A percentile compares a stretch with the other conserved stretches of the same genome.
These are phyloP conservation scores for Polymixis flavicincta DNA, from an alignment of 2,888 invertebrate species.

Conservation along the genomic window DNA sequence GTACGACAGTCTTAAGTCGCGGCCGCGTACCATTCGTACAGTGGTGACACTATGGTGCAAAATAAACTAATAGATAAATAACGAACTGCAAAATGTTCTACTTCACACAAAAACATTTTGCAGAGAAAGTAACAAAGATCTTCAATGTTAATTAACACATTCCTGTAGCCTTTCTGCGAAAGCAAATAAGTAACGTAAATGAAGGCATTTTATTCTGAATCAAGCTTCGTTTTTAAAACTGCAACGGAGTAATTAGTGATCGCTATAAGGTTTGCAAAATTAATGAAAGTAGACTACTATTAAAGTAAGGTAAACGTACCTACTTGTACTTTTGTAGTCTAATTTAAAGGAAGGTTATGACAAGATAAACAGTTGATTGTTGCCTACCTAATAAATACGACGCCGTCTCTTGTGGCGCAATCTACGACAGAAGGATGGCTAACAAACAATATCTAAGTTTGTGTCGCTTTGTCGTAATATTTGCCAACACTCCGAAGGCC, in stretches of 20 bases:
- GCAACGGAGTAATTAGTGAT: conserved; percentile 8
- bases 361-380: conserved; percentile 41
- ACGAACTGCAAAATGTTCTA: not conserved
- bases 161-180: conserved; percentile 5
- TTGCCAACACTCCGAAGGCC: conserved; percentile 82
- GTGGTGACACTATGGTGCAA: not conserved
- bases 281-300: conserved; percentile 2
- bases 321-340: not conserved
- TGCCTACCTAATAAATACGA: conserved; percentile 49
- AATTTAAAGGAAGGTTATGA: conserved; percentile 10
- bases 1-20: no score
- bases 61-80: conserved; percentile 7
- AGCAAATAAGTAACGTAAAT: conserved; percentile 14
- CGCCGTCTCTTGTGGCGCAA: conserved; percentile 61
- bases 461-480: conserved; percentile 85
- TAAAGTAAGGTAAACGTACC: not conserved
- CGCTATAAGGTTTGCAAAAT: conserved; percentile 1
- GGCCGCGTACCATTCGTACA: no score
- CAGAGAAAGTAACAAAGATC: conserved; percentile 8
- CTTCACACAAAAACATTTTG: conserved; percentile 10
- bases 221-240: conserved; percentile 21
- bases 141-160: conserved; percentile 24
- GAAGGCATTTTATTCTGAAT: conserved; percentile 14
- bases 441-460: conserved; percentile 86
- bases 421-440: conserved; percentile 78